These are phyloP conservation scores for Intellagama lesueurii DNA, from an alignment of 2,797 vertebrate genomes.

Conservation along the genomic window DNA sequence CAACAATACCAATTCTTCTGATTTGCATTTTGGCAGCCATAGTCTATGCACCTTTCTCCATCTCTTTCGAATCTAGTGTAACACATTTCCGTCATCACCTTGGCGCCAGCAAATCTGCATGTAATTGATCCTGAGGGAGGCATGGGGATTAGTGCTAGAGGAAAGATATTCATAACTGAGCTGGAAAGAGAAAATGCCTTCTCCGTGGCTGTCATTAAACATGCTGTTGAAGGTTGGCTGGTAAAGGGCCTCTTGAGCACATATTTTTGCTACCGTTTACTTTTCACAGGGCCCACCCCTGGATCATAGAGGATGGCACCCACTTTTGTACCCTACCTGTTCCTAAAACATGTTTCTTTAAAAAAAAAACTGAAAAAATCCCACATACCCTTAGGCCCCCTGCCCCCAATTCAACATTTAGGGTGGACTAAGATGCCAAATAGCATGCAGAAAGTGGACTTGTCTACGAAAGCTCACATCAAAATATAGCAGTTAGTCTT, in stretches of 20 bases:
- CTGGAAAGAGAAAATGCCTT: background rate
- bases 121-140: background rate
- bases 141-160: background rate
- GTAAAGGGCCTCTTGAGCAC: background rate
- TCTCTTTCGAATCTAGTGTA: background rate
- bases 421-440: no score
- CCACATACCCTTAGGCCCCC: no score
- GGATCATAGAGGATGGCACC: no score
- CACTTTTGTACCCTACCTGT: no score
- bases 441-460: no score
- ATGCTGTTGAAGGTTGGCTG: background rate
- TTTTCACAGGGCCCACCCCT: background rate
- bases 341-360: no score
- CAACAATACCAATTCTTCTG: background rate
- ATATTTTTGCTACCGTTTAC: background rate
- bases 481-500: no score
- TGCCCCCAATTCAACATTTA: no score
- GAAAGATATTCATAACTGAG: background rate
- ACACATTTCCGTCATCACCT: background rate
- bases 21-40: background rate
- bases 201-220: background rate
- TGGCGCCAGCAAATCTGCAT: background rate
- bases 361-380: no score
- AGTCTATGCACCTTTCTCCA: background rate
- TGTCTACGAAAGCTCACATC: no score